These are phyloP conservation scores for Coleophora flavipennella DNA, from an alignment of 2,888 invertebrate genomes.

Conservation along the genomic window DNA sequence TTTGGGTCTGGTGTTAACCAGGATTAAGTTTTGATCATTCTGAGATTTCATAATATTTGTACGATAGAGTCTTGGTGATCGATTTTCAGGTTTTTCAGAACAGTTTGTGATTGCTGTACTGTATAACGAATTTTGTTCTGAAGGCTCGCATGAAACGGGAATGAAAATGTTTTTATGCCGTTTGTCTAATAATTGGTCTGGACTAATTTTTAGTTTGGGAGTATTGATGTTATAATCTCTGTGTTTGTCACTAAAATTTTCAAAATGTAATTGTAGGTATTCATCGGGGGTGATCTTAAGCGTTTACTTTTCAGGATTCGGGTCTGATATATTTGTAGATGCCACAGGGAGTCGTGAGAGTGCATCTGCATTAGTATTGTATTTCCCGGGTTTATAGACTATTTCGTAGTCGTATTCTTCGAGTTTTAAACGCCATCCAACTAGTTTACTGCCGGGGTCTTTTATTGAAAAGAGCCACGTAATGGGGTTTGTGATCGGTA, in stretches of 20 bases:
- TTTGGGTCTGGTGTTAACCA: too few relatives aligned
- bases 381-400: constrained; percentile 23
- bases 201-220: constrained; percentile 14
- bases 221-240: too few relatives aligned
- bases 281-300: constrained; percentile 6
- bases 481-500: background rate
- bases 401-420: constrained; percentile 17
- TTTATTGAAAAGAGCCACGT: constrained; percentile 1
- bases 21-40: constrained; percentile 21
- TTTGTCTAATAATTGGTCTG: constrained; percentile 18
- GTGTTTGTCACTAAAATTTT: too few relatives aligned
- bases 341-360: constrained; percentile 17
- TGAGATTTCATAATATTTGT: too few relatives aligned
- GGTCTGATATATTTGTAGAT: constrained; percentile 12
- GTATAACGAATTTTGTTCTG: constrained; percentile 18
- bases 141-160: constrained; percentile 17
- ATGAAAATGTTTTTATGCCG: constrained; percentile 24
- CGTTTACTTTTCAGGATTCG: constrained; percentile 7
- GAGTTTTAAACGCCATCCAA: constrained; percentile 1
- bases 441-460: background rate
- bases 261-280: too few relatives aligned
- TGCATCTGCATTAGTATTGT: constrained; percentile 23
- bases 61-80: too few relatives aligned
- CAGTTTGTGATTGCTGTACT: constrained; percentile 19
- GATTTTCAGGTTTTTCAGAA: constrained; percentile 18